Conservation (phyloP, 2,888 invertebrate species). For the Dasypolia templi region DNA sequence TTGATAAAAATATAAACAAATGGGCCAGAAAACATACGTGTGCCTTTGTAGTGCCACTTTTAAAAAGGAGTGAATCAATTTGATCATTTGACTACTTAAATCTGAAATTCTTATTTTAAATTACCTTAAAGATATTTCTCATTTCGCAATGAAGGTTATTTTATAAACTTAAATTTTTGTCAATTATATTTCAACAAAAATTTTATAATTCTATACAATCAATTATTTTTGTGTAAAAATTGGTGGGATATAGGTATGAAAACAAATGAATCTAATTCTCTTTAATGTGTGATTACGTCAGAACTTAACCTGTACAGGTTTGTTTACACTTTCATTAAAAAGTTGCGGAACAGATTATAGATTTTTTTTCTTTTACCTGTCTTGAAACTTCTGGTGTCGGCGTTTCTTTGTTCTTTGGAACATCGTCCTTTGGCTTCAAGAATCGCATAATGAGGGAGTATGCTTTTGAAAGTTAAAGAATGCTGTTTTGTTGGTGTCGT, state of each 20-base stretch:
- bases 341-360: background rate
- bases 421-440: background rate
- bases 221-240: background rate
- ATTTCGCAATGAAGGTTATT: too few species aligned
- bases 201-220: background rate
- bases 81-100: background rate
- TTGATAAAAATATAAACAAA: background rate
- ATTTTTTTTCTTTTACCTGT: constrained; percentile 1
- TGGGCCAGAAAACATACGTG: background rate
- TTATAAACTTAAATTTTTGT: background rate
- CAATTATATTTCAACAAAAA: background rate
- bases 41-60: background rate
- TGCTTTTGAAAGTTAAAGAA: background rate
- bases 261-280: too few species aligned
- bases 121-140: background rate
- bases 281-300: background rate
- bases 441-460: background rate
- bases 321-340: background rate
- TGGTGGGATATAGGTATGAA: too few species aligned
- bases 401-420: background rate
- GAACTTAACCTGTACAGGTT: too few species aligned
- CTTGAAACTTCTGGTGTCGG: background rate
- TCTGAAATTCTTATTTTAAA: background rate
- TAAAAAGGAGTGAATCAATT: background rate
- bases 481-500: background rate